These are phyloP conservation scores for Oreocharis arfaki DNA, from an alignment of 2,113 vertebrate genomes.

Conservation along the genomic window DNA sequence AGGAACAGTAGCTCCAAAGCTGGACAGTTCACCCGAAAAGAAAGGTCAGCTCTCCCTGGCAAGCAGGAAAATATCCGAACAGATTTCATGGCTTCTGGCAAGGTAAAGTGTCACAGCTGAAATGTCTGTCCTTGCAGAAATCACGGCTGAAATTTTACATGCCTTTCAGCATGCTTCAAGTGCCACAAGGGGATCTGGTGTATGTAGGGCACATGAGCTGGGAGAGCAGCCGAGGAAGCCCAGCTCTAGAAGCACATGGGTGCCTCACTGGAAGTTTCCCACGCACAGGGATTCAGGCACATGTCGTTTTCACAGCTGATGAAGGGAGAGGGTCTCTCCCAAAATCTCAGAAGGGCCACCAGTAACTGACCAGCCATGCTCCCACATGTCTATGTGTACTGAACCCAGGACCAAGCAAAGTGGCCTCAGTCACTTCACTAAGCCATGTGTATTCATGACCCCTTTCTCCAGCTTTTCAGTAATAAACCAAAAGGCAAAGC, in stretches of 20 bases:
- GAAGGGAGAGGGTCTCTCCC: not conserved
- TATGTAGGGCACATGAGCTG: not conserved
- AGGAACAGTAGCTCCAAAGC: not conserved
- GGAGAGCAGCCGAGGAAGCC: not conserved
- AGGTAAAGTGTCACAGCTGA: not conserved
- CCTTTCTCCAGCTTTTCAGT: not conserved
- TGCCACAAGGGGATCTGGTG: not conserved
- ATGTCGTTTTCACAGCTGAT: fast-evolving
- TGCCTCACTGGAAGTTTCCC: not conserved
- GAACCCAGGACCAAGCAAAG: not conserved
- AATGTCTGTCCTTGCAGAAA: not conserved
- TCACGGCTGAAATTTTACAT: not conserved
- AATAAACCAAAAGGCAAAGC: not conserved
- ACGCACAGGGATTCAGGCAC: not conserved
- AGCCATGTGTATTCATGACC: not conserved
- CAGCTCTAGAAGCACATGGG: not conserved
- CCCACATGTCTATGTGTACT: fast-evolving
- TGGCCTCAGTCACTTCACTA: not conserved
- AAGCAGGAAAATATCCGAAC: not conserved
- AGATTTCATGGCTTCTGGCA: constrained; percentile 22
- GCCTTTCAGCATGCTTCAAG: not conserved
- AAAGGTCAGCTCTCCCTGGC: constrained; percentile 29
- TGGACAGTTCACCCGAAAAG: not conserved
- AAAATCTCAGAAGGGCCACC: not conserved
- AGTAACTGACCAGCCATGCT: not conserved